Evolutionary conservation across 2,113 vertebrate species (phyloP).

Genomic region (Carlito syrichta): DNA sequence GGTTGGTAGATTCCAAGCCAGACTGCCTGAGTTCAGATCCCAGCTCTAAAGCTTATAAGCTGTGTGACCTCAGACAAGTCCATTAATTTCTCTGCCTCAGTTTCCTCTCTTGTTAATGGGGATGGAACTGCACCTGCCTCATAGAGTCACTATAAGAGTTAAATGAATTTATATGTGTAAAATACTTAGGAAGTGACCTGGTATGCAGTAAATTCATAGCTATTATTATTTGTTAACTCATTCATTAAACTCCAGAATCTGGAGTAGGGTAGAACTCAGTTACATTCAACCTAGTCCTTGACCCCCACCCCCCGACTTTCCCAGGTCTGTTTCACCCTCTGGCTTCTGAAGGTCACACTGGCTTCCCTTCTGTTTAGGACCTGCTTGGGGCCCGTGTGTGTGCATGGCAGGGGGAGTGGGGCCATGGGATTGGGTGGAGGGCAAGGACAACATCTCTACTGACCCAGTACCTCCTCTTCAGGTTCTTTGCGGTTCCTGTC

Average conservation of each 20-base stretch:
- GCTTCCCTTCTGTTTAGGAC: neutral
- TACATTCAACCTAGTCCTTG: neutral
- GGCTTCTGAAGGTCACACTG: neutral
- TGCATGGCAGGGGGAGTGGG: neutral
- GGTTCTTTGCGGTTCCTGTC: conserved; percentile 94
- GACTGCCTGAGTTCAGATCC: neutral
- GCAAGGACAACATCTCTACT: neutral
- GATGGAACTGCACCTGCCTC: neutral
- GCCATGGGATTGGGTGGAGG: neutral
- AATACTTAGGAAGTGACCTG: neutral
- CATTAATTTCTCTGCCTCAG: conserved; percentile 16
- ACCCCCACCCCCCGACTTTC: neutral
- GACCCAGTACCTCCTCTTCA: conserved; percentile 57
- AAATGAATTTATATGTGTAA: neutral
- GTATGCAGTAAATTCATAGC: neutral
- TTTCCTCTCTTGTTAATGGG: neutral
- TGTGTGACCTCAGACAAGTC: neutral
- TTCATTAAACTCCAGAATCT: conserved; percentile 2
- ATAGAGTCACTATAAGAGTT: neutral
- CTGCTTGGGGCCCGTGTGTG: neutral
- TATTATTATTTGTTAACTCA: neutral
- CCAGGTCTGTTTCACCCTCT: neutral
- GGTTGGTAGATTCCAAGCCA: neutral
- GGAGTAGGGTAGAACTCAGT: neutral
- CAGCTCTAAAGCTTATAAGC: neutral